These are phyloP conservation scores for Lumbricus terrestris DNA, from an alignment of 2,888 invertebrate species.

Conservation along the genomic window DNA sequence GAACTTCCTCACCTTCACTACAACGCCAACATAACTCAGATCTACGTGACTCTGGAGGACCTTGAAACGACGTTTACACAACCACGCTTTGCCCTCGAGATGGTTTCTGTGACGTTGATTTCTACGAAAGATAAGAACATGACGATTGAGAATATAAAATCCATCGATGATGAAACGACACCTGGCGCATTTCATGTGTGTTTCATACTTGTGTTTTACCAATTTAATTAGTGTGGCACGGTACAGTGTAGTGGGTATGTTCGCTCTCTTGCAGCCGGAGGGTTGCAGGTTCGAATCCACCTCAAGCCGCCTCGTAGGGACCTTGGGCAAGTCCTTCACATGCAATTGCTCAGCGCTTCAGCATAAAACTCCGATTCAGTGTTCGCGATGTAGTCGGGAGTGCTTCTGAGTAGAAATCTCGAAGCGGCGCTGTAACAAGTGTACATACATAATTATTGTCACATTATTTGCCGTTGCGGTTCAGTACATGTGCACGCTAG, in stretches of 20 bases:
- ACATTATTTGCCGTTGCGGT: too few relatives aligned
- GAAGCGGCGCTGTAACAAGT: too few relatives aligned
- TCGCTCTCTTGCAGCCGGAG: too few relatives aligned
- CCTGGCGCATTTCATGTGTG: constrained; percentile 10
- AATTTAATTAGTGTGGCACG: not conserved
- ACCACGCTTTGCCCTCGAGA: constrained; percentile 9
- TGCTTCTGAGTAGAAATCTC: too few relatives aligned
- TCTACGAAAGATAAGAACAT: not conserved
- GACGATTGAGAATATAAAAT: not conserved
- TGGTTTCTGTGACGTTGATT: not conserved
- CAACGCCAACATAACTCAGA: constrained; percentile 10
- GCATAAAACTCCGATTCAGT: too few relatives aligned
- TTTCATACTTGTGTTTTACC: not conserved
- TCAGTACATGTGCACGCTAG: not conserved
- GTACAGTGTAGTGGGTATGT: too few relatives aligned
- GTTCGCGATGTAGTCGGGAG: too few relatives aligned
- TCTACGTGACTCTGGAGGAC: not conserved
- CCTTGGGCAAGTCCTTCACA: too few relatives aligned
- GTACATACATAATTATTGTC: too few relatives aligned
- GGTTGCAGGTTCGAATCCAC: too few relatives aligned
- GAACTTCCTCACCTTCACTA: constrained; percentile 13
- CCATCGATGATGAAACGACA: constrained; percentile 8
- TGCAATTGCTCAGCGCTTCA: too few relatives aligned
- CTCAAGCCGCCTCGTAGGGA: too few relatives aligned
- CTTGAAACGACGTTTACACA: not conserved